Evolutionary conservation across 1,140 invertebrate genomes (phyloP), one percentile per base, ranked within the genome.

Genomic region (Drosophila murphyi): DNA sequence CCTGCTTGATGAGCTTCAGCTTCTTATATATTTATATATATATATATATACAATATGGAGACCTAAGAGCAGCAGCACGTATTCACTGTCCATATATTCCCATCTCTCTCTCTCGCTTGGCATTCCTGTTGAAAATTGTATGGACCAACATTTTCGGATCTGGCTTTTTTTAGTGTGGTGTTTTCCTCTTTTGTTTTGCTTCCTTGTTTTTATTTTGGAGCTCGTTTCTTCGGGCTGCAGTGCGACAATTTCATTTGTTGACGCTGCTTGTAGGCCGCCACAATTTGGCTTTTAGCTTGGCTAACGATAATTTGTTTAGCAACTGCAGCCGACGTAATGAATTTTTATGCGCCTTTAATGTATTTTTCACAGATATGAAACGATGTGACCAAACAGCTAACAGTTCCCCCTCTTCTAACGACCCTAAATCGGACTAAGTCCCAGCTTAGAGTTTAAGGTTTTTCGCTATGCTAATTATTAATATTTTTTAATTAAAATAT

Each of bases 271-370:
- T 68, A 63, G 76, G 73, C 72, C 59, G 69, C 50, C 52, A 71
- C 77, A 78, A 78, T 82, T 88, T 78, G 83, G 85, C 85, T 81
- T 89, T 89, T 81, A 81, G 81, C 80, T 89, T 85, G 80, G 80
- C 85, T 89, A 89, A 89, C 85, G 85, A 89, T 89, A 89, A 89
- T 89, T 89, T 89, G 85, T 89, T 89, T 81, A 74, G 75, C 85
- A 88, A 83, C 85, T 72, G 85, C 73, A 65, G 61, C 43, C 68
- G 37, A 69, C 74, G 72, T 89, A 89, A 89, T 89, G 85, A 89
- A 89, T 89, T 89, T 89, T 89, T 89, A 89, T 89, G 85, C 75
- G 65, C 75, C 85, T 89, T 87, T 87, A 80, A 82, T 87, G 82
- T 80, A 80, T 73, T 82, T 81, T 78, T 85, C 72, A 70, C 78